Evolutionary conservation across 2,888 invertebrate species (phyloP), one percentile per base, ranked within the genome.

Genomic region (Stenoptilia bipunctidactyla): DNA sequence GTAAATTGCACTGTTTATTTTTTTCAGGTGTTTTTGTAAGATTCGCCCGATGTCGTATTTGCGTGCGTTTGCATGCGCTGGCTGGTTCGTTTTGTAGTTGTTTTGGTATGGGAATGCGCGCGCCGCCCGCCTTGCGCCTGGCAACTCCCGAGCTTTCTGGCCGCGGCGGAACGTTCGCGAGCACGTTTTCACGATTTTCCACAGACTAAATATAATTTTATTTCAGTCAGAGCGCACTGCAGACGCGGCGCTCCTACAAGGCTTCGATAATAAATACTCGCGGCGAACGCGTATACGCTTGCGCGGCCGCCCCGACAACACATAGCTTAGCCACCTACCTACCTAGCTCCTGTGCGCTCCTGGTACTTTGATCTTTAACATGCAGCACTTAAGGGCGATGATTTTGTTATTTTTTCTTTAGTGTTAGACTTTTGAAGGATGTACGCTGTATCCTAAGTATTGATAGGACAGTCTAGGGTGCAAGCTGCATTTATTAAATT

Each of bases 91-190:
- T 58, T 60, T 59, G 56, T 48, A 42, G 61, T 59, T 64, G 58
- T 9, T 12, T 15, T 15, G 44, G 56, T 46, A 51, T 45, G 49
- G 50, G 43, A 51, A 52, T 37, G 67, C 74, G 73, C 77, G 80
- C 79, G 80, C 80, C 79, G 77, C 77, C 77, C 79, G 76, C 79
- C 76, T 74, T 53, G 55, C 59, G 56, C 51, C 56, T 66, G 70
- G 61, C 59, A 61, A 67, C 64, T 53, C 62, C 58, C 61, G 55
- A 53, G 30, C 30, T 30, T 30, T 12, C n/a, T n/a, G n/a, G n/a
- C 30, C 30, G 30, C 9, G 10, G n/a, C n/a, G 6, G 30, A 30
- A 10, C 30, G n/a, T 10, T 20, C 20, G 20, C 20, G 20, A 20
- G 20, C 20, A 20, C 20, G 4, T 20, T 20, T 20, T 20, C 20